Base-by-base conservation (phyloP, 1,140 invertebrate genomes). In the Chironomus striatipennis region DNA sequence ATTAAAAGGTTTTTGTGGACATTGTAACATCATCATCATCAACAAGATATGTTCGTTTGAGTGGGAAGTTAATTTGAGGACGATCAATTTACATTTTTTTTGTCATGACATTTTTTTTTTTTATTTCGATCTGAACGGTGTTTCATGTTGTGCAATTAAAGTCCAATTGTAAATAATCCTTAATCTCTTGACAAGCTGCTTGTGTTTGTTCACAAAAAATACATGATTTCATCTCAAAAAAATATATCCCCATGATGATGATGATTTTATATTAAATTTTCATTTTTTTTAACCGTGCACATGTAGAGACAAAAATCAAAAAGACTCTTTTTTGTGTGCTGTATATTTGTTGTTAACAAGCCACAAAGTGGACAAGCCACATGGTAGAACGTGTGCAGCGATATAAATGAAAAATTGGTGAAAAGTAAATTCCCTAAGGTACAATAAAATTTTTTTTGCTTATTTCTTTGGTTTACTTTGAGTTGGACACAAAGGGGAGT, bases 111-210 rank as follows among this genome's bases (percentile, higher is more conserved):
- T 2, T 34, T 34, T 34, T 34, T 34, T 34, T 34, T 2, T 34
- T 2, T 34, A 34, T 34, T 34, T 34, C 24, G 24, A 34, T 5
- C n/a, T 5, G 24, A 34, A 34, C 24, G 24, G 24, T 34, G 24
- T 34, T 34, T 5, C 47, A 57, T 57, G 47, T 12, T 57, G 12
- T 57, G 65, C 20, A 70, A 70, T 70, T 70, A 70, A 70, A 70
- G 65, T 21, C 65, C 65, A 70, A 70, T 70, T 70, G 65, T 70
- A 70, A 70, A 70, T 70, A 70, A 70, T 20, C n/a, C 65, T 8
- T 70, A 70, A 70, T 70, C 65, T 21, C 65, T 34, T 34, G 18
- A 70, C 18, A 70, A 70, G 17, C 24, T 20, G 17, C 20, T 17
- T 17, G 65, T 18, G 5, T 21, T 20, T 6, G 17, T 7, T 70